A percentile compares a stretch with the other conserved stretches of the same genome.
Evolutionary conservation across 2,797 vertebrate species (phyloP).

Genomic region (Gymnoscopelus braueri): DNA sequence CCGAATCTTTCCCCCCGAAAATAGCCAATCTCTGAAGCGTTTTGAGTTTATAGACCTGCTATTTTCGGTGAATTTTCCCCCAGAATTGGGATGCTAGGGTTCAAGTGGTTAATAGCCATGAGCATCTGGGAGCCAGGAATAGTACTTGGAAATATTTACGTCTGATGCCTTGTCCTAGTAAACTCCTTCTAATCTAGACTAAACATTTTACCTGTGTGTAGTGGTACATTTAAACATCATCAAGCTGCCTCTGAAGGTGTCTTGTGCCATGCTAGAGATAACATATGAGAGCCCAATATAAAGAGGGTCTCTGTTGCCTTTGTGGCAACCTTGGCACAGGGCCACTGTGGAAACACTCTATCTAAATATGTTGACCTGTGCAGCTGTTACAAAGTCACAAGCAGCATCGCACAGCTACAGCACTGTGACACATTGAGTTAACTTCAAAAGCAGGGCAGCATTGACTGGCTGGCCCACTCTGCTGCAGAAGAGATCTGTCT

Average conservation of each 20-base stretch:
- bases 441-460: conserved; percentile 46
- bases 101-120: no score
- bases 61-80: no score
- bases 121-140: no score
- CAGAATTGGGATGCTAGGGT: no score
- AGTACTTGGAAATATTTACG: no score
- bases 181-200: background rate
- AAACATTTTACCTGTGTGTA: background rate
- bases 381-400: conserved; percentile 20
- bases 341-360: conserved; percentile 7
- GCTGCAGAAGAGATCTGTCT: conserved; percentile 44
- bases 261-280: no score
- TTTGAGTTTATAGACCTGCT: no score
- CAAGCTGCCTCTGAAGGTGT: background rate
- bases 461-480: conserved; percentile 27
- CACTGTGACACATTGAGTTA: conserved; percentile 41
- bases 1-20: no score
- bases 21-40: no score
- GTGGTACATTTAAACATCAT: background rate
- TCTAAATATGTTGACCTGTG: conserved; percentile 24
- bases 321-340: conserved; percentile 52
- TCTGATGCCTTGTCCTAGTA: background rate
- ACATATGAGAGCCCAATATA: no score
- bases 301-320: conserved; percentile 1
- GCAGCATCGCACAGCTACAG: conserved; percentile 5